These are phyloP conservation scores for Lycaon pictus DNA, from an alignment of 2,113 vertebrate genomes.

Conservation along the genomic window DNA sequence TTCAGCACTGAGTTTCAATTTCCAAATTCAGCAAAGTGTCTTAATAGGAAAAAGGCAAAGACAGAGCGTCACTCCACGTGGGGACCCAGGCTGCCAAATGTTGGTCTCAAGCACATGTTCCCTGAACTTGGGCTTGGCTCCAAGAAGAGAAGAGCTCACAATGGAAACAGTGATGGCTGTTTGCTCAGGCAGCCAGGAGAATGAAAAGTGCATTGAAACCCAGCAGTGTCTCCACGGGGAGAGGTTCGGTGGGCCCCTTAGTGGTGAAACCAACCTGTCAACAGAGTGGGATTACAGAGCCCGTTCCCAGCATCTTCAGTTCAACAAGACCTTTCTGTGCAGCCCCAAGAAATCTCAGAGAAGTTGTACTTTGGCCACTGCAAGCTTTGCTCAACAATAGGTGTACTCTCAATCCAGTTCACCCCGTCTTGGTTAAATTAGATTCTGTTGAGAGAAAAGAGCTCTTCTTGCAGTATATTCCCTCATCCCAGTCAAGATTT, in stretches of 20 bases:
- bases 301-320: constrained; percentile 44
- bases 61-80: constrained; percentile 53
- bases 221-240: neutral
- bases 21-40: neutral
- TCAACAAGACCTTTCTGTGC: constrained; percentile 48
- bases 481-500: neutral
- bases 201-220: constrained; percentile 72
- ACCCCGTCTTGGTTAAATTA: neutral
- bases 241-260: neutral
- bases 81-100: constrained; percentile 58
- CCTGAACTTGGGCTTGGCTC: constrained; percentile 46
- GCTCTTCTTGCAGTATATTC: neutral
- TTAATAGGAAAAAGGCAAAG: constrained; percentile 40
- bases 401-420: neutral
- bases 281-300: neutral
- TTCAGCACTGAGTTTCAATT: constrained; percentile 18
- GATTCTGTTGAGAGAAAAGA: constrained; percentile 25
- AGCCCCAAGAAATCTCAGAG: neutral
- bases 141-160: neutral
- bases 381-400: neutral
- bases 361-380: neutral
- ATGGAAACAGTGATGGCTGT: constrained; percentile 61
- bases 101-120: neutral
- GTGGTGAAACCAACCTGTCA: constrained; percentile 14
- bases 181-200: constrained; percentile 62